Evolutionary conservation across 2,797 vertebrate genomes (phyloP).

Genomic region (Gila robusta): DNA sequence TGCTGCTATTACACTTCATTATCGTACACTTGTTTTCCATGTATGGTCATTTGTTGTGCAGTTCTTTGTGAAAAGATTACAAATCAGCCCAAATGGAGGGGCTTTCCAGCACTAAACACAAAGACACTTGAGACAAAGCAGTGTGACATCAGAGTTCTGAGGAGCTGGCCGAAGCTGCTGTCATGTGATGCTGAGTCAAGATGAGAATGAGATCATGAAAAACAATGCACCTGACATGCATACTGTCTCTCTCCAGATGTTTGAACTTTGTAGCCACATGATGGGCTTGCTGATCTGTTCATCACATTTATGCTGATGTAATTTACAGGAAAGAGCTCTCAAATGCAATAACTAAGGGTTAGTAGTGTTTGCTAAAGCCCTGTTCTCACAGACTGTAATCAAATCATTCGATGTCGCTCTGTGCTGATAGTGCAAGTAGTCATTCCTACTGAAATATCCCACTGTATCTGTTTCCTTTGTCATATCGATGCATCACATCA

Average conservation of each 20-base stretch:
- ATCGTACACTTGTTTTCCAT: slow-evolving; percentile 37
- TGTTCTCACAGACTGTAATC: not conserved
- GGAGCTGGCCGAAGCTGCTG: slow-evolving; percentile 33
- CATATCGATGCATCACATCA: not conserved
- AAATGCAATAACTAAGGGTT: not conserved
- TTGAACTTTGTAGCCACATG: slow-evolving; percentile 1
- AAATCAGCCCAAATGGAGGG: slow-evolving; percentile 16
- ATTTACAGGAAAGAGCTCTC: slow-evolving; percentile 27
- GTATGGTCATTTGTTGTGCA: slow-evolving; percentile 39
- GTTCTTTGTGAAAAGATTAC: slow-evolving; percentile 25
- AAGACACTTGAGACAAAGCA: not conserved
- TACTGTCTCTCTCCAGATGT: slow-evolving; percentile 41
- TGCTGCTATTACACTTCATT: slow-evolving; percentile 23
- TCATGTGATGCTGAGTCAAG: slow-evolving; percentile 57
- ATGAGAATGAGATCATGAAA: slow-evolving; percentile 53
- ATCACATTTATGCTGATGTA: slow-evolving; percentile 16
- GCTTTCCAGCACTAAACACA: slow-evolving; percentile 34
- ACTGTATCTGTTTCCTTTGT: not conserved
- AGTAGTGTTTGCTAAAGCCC: not conserved
- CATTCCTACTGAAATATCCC: not conserved
- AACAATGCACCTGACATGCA: slow-evolving; percentile 39
- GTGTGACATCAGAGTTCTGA: slow-evolving; percentile 29
- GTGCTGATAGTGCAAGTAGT: not conserved
- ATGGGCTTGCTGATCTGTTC: not conserved
- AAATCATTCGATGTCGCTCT: not conserved